Percentiles rank a stretch among this genome's conserved stretches.
These are phyloP conservation scores for Sebastes schlegelii DNA, from an alignment of 2,113 vertebrate species.

Conservation along the genomic window DNA sequence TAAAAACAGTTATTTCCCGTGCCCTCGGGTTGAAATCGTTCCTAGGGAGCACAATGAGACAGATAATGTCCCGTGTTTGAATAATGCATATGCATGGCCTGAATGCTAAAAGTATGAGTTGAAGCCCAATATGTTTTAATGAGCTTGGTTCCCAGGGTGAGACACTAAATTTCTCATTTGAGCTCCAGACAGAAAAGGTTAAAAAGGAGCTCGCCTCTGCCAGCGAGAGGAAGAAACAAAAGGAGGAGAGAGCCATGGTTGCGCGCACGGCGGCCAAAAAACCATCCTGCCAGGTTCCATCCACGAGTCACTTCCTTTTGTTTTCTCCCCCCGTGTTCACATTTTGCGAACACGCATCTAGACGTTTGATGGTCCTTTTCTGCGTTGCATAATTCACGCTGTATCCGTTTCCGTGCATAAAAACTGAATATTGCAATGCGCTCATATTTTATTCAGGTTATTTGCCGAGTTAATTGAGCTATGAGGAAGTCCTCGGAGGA, in stretches of 20 bases:
- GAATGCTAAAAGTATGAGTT: conserved; percentile 53
- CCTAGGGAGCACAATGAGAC: conserved; percentile 28
- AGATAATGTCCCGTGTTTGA: conserved; percentile 61
- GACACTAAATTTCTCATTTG: conserved; percentile 66
- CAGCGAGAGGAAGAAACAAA: conserved; percentile 28
- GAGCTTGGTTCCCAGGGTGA: conserved; percentile 57
- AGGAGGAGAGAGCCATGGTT: not conserved
- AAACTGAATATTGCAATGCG: conserved; percentile 57
- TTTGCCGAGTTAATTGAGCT: conserved; percentile 73
- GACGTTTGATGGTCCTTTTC: not conserved
- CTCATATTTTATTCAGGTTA: conserved; percentile 67
- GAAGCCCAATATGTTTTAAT: conserved; percentile 70
- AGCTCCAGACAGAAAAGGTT: conserved; percentile 66
- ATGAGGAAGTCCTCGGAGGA: conserved; percentile 60
- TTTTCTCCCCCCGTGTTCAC: not conserved
- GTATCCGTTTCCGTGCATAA: conserved; percentile 23
- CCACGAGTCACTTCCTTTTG: not conserved
- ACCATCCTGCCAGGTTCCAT: conserved; percentile 28
- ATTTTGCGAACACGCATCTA: conserved; percentile 3
- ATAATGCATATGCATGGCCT: conserved; percentile 71
- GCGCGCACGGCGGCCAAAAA: not conserved
- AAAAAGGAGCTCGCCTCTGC: conserved; percentile 54
- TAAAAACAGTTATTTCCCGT: conserved; percentile 1
- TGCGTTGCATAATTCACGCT: conserved; percentile 57
- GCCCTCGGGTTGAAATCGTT: conserved; percentile 36